Evolutionary conservation across 2,113 vertebrate genomes (phyloP).

Genomic region (Colius striatus): DNA sequence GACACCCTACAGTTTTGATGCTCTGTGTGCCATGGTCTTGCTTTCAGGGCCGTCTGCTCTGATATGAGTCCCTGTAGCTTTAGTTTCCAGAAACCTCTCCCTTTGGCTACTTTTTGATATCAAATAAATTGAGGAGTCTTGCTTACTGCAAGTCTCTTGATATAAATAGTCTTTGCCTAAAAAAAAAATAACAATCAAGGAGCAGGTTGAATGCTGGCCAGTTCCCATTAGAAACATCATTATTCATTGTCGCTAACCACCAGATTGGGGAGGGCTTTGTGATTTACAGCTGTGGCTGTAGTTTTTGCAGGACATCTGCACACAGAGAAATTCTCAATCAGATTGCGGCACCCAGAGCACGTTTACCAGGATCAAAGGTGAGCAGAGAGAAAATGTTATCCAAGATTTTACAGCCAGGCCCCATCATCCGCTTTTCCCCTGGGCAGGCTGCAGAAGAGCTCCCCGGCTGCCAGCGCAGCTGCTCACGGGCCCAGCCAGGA

Average conservation of each 20-base stretch:
- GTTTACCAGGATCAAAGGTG: neutral
- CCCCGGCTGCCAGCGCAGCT: neutral
- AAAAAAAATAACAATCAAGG: neutral
- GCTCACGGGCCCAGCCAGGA: neutral
- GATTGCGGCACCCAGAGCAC: neutral
- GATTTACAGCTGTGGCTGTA: neutral
- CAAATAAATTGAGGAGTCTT: neutral
- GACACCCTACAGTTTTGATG: neutral
- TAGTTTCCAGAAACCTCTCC: neutral
- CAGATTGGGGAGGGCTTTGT: neutral
- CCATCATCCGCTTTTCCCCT: neutral
- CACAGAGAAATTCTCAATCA: neutral
- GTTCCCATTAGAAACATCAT: slow-evolving; percentile 20
- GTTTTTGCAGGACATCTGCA: slow-evolving; percentile 6
- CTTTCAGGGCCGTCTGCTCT: neutral
- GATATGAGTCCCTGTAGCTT: neutral
- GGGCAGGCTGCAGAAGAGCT: neutral
- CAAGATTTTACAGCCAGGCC: neutral
- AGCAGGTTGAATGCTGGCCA: neutral
- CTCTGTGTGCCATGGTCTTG: accelerated
- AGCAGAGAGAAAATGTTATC: neutral
- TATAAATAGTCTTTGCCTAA: neutral
- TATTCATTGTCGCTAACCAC: neutral
- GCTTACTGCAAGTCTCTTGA: neutral
- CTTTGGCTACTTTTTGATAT: neutral